Evolutionary conservation across 2,113 vertebrate genomes (phyloP), one percentile per base, ranked within the genome.

Genomic region (Lepus europaeus): DNA sequence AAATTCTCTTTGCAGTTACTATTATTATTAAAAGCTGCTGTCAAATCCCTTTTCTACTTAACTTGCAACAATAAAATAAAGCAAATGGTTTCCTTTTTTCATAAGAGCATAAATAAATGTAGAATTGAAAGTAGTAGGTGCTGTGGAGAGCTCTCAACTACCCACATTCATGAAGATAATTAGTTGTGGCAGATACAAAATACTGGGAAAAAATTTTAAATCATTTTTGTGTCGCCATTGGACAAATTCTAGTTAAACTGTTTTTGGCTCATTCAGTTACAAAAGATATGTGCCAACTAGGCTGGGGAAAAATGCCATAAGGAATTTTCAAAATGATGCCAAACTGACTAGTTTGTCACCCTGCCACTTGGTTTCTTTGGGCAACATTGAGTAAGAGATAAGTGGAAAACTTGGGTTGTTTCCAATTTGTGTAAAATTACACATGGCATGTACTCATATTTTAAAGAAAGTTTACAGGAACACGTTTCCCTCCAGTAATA

Each of bases 31-130:
- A 89, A 84, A 77, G 17, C 3, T 19, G 70, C 25, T 61, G 29
- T 84, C 31, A 72, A 68, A 39, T 49, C 17, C 27, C 70, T 70
- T 85, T 85, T 88, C 31, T 49, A 7, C 36, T 91, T 86, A 68
- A 73, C 49, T 70, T 83, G 63, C 23, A 83, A 70, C 17, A 23
- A 39, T 72, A 56, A 51, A 88, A 69, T 51, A 68, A 85, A 87
- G 93, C 93, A 29, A 68, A 87, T 92, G 27, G 61, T 89, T 91
- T 73, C 36, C 69, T 82, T 91, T 90, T 86, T 88, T 92, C 33
- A 36, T 70, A 81, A 79, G 22, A 84, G 36, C 49, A 51, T 8
- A 2, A 36, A n/a, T 31, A 89, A 93, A 86, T 73, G 51, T 69
- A 13, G 33, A 83, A 89, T 79, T 56, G 66, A 85, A 49, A 9